A percentile compares a stretch with the other conserved stretches of the same genome.
Conservation (phyloP, 2,888 invertebrate genomes). For the Diadegma fenestrale region DNA sequence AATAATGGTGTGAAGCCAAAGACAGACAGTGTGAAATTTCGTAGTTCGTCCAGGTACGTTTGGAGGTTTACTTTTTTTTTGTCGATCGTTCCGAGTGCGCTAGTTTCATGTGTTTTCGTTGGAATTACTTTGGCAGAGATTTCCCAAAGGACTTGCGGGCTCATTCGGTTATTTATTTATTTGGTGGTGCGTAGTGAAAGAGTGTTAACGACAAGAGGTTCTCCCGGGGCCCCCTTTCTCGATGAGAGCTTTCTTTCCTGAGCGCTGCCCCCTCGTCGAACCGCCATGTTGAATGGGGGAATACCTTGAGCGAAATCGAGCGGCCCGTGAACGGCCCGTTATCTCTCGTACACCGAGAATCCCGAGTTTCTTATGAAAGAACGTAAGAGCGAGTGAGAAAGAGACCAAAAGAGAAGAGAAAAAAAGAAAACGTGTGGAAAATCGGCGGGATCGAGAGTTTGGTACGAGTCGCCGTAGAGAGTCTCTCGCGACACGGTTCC, state of each 20-base stretch:
- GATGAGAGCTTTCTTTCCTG: slow-evolving; percentile 84
- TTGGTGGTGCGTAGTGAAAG: slow-evolving; percentile 19
- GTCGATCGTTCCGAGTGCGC: slow-evolving; percentile 20
- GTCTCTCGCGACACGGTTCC: slow-evolving; percentile 60
- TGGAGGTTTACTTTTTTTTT: slow-evolving; percentile 4
- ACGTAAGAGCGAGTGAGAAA: slow-evolving; percentile 34
- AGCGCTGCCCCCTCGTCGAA: slow-evolving; percentile 80
- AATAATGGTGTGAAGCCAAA: slow-evolving; percentile 34
- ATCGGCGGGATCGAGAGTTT: slow-evolving; percentile 67
- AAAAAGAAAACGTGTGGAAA: slow-evolving; percentile 40
- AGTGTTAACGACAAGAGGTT: slow-evolving; percentile 8
- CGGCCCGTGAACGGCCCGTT: slow-evolving; percentile 74
- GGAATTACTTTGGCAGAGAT: not conserved
- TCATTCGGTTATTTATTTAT: slow-evolving; percentile 56
- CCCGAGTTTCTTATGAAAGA: slow-evolving; percentile 62
- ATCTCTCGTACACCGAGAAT: slow-evolving; percentile 62
- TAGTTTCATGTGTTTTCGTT: slow-evolving; percentile 18
- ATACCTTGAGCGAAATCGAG: slow-evolving; percentile 82
- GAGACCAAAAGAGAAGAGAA: slow-evolving; percentile 21
- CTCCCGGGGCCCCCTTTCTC: slow-evolving; percentile 34
- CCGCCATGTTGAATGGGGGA: slow-evolving; percentile 85
- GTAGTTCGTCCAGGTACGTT: slow-evolving; percentile 47
- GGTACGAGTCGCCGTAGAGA: slow-evolving; percentile 66
- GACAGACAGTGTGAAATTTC: slow-evolving; percentile 40
- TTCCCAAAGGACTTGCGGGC: not conserved